Base-by-base conservation (phyloP, 2,797 vertebrate genomes). In the Vireo griseus region DNA sequence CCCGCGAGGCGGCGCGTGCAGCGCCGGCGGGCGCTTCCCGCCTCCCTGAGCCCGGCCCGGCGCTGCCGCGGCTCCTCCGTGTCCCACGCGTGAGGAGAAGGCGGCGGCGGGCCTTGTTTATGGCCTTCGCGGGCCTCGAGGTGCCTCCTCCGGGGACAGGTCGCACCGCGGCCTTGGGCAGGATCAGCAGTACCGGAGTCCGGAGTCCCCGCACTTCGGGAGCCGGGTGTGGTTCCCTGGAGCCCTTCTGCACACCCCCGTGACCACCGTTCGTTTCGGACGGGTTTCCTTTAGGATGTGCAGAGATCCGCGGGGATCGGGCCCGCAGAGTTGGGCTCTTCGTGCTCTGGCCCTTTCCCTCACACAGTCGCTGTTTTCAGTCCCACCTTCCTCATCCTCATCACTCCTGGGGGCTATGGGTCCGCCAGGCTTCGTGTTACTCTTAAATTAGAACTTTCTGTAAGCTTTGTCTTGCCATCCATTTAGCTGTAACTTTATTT, bases 1-100 rank as follows among this genome's bases (percentile, higher is more conserved):
- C 54, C 77, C 73, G 63, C 87, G 59, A 91, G 90, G 90, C 85
- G 74, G 85, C 24, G 92, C 95, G 74, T 74, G 66, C n/a, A 4
- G 62, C 21, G 29, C 3, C 47, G 39, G 24, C 33, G 31, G 45
- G 35, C 16, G 57, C 69, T 75, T 73, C 88, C 86, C 88, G 82
- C 66, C 66, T 45, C 50, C 59, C 59, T 28, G 22, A 11, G 42
- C 33, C 42, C 11, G n/a, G 21, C 35, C 65, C 26, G 21, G 42
- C 42, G 44, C 62, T 14, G 40, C n/a, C 25, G 25, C 4, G 48
- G 13, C 9, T 14, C 14, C 15, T 12, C 42, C 5, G 50, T 2
- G 42, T 4, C 15, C 22, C 39, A 5, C 28, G 48, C 55, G 15
- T 16, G 62, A 62, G 48, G 65, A 12, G 48, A 55, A 14, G 15